A percentile compares a stretch with the other conserved stretches of the same genome.
Conservation (phyloP, 2,797 vertebrate genomes). For the Myotis planiceps region DNA sequence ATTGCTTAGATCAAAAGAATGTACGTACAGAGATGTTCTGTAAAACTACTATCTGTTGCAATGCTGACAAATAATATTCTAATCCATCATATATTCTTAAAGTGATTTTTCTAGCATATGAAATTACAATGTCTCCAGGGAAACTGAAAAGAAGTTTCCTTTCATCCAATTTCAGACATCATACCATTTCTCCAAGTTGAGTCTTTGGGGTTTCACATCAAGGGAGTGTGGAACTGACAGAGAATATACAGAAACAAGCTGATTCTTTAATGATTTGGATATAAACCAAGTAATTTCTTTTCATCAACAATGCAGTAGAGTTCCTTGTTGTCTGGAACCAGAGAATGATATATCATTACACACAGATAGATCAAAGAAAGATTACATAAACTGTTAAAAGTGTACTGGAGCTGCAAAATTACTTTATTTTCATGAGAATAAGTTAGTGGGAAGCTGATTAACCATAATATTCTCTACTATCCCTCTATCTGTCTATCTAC, state of each 20-base stretch:
- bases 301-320: constrained; percentile 22
- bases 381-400: neutral
- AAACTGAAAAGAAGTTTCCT: constrained; percentile 36
- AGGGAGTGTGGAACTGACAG: neutral
- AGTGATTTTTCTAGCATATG: neutral
- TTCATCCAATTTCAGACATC: constrained; percentile 6
- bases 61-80: constrained; percentile 47
- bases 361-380: constrained; percentile 8
- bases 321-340: constrained; percentile 5
- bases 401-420: neutral
- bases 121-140: neutral
- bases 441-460: neutral
- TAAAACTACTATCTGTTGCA: neutral
- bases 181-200: neutral
- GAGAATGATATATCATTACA: constrained; percentile 33
- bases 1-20: constrained; percentile 53
- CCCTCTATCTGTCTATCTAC: neutral
- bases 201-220: constrained; percentile 44
- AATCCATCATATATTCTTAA: constrained; percentile 49
- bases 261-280: constrained; percentile 31
- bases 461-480: neutral
- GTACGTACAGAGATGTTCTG: neutral
- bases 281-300: constrained; percentile 61
- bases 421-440: neutral
- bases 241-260: neutral